Evolutionary conservation across 2,888 invertebrate genomes (phyloP), one percentile per base, ranked within the genome.

Genomic region (Tribolium freemani): DNA sequence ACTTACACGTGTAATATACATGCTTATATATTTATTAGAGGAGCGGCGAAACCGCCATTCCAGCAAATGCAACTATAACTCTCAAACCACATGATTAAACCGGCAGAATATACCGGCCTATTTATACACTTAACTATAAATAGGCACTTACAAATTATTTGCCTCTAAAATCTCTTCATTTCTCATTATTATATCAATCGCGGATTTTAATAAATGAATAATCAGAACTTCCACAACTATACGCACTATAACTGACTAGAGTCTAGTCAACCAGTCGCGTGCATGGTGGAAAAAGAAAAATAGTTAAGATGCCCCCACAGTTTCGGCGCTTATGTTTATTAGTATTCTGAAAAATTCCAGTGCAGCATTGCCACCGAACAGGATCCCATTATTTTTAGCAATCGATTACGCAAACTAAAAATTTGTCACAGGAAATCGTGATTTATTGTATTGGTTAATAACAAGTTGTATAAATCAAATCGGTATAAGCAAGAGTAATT

Each of bases 1-100:
- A 84, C 85, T 85, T 85, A 84, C 81, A 82, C 80, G 81, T 84
- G 84, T 85, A 85, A 85, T 85, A 85, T 84, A 85, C 84, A 83
- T 85, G 83, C 78, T 83, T 81, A 81, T 83, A 79, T 83, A 84
- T 84, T 84, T 84, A 84, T 84, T 83, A 81, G 82, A 82, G 72
- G 75, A 81, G 82, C 82, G 72, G 75, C 72, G 77, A 77, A 79
- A 79, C 72, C 71, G 74, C 80, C 73, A 72, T 75, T 76, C 77
- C 51, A 48, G 38, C 69, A 75, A 76, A 72, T 74, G 74, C 69
- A 79, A 77, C 76, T 77, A 80, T 79, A 79, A 79, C 77, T 80
- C 75, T 75, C 69, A 69, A 78, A 63, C 77, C 70, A 78, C 80
- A 68, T 75, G 79, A 77, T 77, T 26, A 26, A 74, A 76, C 72